Conservation (phyloP, 2,113 vertebrate species). For the Hucho hucho region DNA sequence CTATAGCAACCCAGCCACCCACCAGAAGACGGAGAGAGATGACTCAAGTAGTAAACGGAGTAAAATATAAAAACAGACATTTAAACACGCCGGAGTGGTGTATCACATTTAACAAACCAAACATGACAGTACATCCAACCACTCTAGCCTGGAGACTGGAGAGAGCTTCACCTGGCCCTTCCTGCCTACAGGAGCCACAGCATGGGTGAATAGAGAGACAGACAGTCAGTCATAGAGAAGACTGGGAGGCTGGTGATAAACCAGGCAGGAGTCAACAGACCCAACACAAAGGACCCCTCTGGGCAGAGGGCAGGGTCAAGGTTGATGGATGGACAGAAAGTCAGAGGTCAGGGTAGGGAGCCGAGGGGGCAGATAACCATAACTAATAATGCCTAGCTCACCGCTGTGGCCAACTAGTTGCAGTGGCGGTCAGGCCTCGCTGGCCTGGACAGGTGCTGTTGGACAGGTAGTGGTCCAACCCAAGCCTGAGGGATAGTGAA, state of each 20-base stretch:
- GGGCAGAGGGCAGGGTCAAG: not conserved
- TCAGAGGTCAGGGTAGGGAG: slow-evolving; percentile 40
- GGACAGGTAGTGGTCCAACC: not conserved
- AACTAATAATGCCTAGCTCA: not conserved
- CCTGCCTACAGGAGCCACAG: not conserved
- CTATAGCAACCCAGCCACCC: not conserved
- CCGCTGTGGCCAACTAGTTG: slow-evolving; percentile 31
- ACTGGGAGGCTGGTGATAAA: not conserved
- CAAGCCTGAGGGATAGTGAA: slow-evolving; percentile 2
- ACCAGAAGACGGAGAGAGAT: too few relatives aligned
- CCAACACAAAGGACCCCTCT: not conserved
- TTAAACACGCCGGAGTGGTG: too few relatives aligned
- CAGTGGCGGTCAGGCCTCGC: slow-evolving; percentile 26
- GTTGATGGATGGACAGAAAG: slow-evolving; percentile 8
- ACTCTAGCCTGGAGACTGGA: not conserved
- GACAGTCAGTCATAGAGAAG: not conserved
- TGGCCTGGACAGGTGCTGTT: slow-evolving; percentile 12
- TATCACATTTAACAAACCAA: too few relatives aligned
- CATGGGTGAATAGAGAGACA: not conserved
- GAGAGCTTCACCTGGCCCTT: not conserved
- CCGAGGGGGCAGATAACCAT: slow-evolving; percentile 14
- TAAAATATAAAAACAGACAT: too few relatives aligned
- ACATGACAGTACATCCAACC: not conserved
- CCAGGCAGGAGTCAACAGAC: not conserved
- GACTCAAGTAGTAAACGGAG: too few relatives aligned